These are phyloP conservation scores for Drosophila sordidula DNA, from an alignment of 2,888 invertebrate genomes.

Conservation along the genomic window DNA sequence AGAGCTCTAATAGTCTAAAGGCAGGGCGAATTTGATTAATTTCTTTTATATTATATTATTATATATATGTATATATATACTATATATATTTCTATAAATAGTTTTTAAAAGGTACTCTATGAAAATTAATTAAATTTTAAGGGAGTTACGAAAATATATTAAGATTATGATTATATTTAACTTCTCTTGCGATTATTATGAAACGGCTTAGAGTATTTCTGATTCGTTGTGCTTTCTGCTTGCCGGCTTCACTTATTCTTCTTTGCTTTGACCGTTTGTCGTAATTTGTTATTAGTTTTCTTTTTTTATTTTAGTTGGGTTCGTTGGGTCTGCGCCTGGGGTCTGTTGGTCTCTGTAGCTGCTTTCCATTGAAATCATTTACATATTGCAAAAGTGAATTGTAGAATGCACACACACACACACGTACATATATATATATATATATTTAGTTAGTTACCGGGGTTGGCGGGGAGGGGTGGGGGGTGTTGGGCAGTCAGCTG, in stretches of 20 bases:
- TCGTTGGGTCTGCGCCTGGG: conserved; percentile 29
- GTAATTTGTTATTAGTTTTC: conserved; percentile 77
- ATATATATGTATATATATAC: no score
- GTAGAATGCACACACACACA: conserved; percentile 30
- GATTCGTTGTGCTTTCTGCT: background rate
- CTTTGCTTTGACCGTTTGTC: conserved; percentile 58
- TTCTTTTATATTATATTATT: no score
- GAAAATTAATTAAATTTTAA: no score
- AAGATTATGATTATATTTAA: no score
- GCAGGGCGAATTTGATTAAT: no score
- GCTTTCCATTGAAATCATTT: conserved; percentile 81
- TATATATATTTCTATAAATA: no score
- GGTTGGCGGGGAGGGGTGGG: background rate
- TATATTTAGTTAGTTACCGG: conserved; percentile 27
- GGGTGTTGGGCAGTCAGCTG: conserved; percentile 27
- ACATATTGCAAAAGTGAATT: conserved; percentile 71
- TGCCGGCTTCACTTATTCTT: conserved; percentile 38
- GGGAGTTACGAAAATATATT: no score
- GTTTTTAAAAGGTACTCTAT: no score
- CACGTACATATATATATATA: conserved; percentile 1
- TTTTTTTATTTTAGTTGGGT: conserved; percentile 34
- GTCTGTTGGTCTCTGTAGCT: conserved; percentile 29
- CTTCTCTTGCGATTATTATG: no score
- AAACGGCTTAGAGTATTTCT: conserved; percentile 10
- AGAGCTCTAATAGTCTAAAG: no score